These are phyloP conservation scores for Aproaerema taeniolella DNA, from an alignment of 2,888 invertebrate species.

Conservation along the genomic window DNA sequence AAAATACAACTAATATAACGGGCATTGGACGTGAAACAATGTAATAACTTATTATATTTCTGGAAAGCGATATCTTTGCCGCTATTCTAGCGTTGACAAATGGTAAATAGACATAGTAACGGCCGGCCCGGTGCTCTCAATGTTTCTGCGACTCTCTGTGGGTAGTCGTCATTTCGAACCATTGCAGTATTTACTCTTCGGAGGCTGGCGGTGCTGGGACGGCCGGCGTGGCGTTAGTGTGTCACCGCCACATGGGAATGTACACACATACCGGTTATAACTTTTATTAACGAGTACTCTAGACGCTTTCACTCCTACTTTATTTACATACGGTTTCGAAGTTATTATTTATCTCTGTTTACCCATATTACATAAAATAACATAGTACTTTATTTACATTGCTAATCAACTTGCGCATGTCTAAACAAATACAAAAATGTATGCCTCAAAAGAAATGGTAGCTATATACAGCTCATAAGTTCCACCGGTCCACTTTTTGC, in stretches of 20 bases:
- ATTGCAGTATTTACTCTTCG: background rate
- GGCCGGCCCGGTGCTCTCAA: background rate
- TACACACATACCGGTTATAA: conserved; percentile 31
- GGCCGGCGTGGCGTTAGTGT: conserved; percentile 24
- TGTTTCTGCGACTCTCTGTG: background rate
- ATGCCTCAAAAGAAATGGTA: too few relatives aligned
- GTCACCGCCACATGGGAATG: conserved; percentile 24
- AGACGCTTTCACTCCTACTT: conserved; percentile 42
- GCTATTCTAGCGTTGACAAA: too few relatives aligned
- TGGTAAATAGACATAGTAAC: background rate
- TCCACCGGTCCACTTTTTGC: too few relatives aligned
- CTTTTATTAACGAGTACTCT: conserved; percentile 33
- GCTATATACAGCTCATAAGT: too few relatives aligned
- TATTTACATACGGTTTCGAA: conserved; percentile 30
- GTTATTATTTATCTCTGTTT: conserved; percentile 17
- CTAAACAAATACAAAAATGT: too few relatives aligned
- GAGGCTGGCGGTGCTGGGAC: background rate
- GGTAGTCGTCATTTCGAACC: too few relatives aligned
- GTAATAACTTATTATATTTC: background rate
- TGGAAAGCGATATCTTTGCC: too few relatives aligned
- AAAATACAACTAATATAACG: too few relatives aligned
- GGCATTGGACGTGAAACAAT: too few relatives aligned
- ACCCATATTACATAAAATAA: conserved; percentile 7
- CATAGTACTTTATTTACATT: background rate
- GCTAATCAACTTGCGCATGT: background rate